Percentiles rank a stretch among this genome's conserved stretches.
Conservation (phyloP, 2,113 vertebrate genomes). For the Oreochromis spilurus region DNA sequence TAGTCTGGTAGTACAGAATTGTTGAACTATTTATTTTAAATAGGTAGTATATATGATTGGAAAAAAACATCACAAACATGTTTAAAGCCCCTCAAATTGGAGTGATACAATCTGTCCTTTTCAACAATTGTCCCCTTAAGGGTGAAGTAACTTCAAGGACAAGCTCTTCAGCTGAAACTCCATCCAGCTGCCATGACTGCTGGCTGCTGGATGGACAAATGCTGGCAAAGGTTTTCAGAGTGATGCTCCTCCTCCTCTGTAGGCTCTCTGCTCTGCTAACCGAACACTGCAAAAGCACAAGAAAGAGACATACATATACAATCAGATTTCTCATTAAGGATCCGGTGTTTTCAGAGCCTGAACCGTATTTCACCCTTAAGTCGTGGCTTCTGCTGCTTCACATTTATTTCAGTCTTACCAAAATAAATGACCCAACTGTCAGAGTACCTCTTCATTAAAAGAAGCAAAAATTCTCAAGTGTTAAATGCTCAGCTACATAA, state of each 20-base stretch:
- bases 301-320: slow-evolving; percentile 13
- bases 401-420: background rate
- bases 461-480: background rate
- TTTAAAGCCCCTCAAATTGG: background rate
- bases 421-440: background rate
- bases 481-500: background rate
- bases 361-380: background rate
- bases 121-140: background rate
- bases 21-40: background rate
- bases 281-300: slow-evolving; percentile 28
- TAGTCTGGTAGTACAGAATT: background rate
- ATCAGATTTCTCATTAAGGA: background rate
- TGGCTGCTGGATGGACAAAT: background rate
- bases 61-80: background rate
- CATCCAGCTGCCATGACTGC: background rate
- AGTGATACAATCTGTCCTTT: background rate
- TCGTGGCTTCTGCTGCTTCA: background rate
- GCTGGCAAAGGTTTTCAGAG: background rate
- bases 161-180: background rate
- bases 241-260: slow-evolving; percentile 13
- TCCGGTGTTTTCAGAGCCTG: background rate
- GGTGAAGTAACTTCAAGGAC: background rate
- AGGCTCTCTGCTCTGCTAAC: slow-evolving; percentile 10
- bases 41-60: background rate
- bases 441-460: background rate